These are phyloP conservation scores for Dusona sp. DNA, from an alignment of 2,888 invertebrate genomes.

Conservation along the genomic window DNA sequence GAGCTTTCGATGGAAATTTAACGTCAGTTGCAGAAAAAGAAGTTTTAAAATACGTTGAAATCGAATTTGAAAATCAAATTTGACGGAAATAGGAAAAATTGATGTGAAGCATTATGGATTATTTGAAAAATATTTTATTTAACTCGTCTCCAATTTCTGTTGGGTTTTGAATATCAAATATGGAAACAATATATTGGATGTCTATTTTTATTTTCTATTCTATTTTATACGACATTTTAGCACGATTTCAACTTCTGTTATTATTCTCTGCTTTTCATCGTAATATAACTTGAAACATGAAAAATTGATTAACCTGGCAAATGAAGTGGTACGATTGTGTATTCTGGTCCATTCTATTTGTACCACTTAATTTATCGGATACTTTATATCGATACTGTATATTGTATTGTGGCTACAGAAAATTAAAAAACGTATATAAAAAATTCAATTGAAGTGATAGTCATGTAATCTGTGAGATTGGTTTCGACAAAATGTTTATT, in stretches of 20 bases:
- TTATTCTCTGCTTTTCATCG: too few species aligned
- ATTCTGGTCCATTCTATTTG: too few species aligned
- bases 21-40: neutral
- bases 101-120: neutral
- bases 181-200: neutral
- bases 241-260: too few species aligned
- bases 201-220: too few species aligned
- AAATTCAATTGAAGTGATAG: neutral
- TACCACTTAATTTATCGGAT: too few species aligned
- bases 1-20: neutral
- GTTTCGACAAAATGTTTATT: neutral
- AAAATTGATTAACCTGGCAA: too few species aligned
- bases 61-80: neutral
- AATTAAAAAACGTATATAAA: too few species aligned
- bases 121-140: neutral
- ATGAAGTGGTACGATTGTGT: too few species aligned
- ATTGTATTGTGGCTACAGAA: too few species aligned
- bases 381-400: too few species aligned
- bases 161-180: neutral
- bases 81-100: neutral
- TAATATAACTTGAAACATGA: too few species aligned
- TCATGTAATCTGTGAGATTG: neutral
- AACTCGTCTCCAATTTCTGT: neutral
- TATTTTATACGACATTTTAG: too few species aligned
- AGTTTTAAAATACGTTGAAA: neutral